Evolutionary conservation across 2,888 invertebrate genomes (phyloP), one percentile per base, ranked within the genome.

Genomic region (Sicus ferrugineus): DNA sequence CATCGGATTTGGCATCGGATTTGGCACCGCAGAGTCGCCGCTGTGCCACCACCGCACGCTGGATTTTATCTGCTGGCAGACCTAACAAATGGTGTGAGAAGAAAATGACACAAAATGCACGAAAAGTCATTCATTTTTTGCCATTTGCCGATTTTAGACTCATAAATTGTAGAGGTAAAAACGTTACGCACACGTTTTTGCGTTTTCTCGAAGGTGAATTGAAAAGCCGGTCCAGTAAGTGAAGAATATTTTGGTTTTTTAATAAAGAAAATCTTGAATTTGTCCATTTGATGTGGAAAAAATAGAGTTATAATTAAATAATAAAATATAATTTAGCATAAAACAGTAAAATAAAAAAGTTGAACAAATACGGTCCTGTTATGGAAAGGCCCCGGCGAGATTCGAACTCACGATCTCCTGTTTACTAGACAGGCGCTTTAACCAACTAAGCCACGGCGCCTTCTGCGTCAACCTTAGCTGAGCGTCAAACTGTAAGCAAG

Each of bases 371-470:
- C 28, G 1, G 16, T 54, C 14, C 11, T 26, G 6, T 4, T 59
- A n/a, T 7, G 26, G n/a, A 3, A 67, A 89, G 90, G 89, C 89
- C 88, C 89, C 89, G 89, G 86, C 88, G 89, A 89, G 89, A 90
- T 88, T 90, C 89, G 90, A 90, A 90, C 90, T 89, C 90, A 86
- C 86, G 90, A 90, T 90, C 90, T 90, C 90, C 90, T 90, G 90
- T 90, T 90, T 90, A 90, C 90, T 89, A 90, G 89, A 90, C 89
- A 88, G 88, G 88, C 88, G 88, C 88, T 89, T 90, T 90, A 90
- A 89, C 90, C 89, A 90, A 90, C 90, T 90, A 90, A 90, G 90
- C 90, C 89, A 90, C 89, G 89, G 89, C 88, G 89, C 88, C 89
- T 4, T n/a, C n/a, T n/a, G n/a, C n/a, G n/a, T n/a, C n/a, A n/a